These are phyloP conservation scores for Oscheius sp. DNA, from an alignment of 2,888 invertebrate species.

Conservation along the genomic window DNA sequence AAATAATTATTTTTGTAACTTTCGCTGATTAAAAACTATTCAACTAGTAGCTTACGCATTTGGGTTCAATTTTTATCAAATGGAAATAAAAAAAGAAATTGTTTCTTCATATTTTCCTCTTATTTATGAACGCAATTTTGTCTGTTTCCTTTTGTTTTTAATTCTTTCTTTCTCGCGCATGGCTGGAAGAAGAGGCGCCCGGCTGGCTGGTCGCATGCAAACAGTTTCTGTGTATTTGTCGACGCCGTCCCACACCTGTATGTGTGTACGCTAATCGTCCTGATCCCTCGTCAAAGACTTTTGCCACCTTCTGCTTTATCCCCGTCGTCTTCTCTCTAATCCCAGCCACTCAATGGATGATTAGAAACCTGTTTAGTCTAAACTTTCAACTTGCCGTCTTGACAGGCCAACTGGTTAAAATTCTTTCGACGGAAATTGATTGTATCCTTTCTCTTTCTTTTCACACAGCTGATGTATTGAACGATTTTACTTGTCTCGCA, in stretches of 20 bases:
- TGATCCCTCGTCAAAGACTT: conserved; percentile 3
- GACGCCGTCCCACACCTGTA: conserved; percentile 15
- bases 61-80: no score
- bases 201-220: conserved; percentile 1
- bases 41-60: no score
- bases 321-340: background rate
- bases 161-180: no score
- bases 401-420: background rate
- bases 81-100: no score
- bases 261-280: conserved; percentile 23
- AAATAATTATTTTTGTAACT: no score
- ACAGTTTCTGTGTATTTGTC: conserved; percentile 24
- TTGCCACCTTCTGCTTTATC: background rate
- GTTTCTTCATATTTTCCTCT: no score
- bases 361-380: background rate
- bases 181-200: no score
- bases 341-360: background rate
- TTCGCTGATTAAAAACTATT: no score
- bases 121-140: no score
- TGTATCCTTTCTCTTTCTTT: background rate
- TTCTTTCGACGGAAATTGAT: background rate
- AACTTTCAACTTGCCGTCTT: background rate
- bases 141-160: no score
- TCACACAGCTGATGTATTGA: no score
- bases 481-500: no score